Percentiles rank a stretch among this genome's conserved stretches.
Evolutionary conservation across 2,113 vertebrate species (phyloP).

Genomic region (Pelecanoides urinatrix): DNA sequence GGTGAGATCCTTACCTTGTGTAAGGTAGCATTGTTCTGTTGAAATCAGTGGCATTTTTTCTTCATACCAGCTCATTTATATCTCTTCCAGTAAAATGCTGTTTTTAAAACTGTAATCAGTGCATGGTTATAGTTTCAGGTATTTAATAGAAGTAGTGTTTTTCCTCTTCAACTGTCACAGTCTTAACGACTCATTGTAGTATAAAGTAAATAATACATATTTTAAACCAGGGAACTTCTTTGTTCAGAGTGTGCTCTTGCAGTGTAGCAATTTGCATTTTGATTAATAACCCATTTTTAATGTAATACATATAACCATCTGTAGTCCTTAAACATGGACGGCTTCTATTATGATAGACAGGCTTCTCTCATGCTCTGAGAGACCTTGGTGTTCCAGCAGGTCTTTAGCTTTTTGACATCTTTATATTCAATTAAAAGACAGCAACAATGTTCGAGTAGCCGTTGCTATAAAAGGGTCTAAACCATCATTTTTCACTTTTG

Average conservation of each 20-base stretch:
- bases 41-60: background rate
- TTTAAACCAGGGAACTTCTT: slow-evolving; percentile 26
- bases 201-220: slow-evolving; percentile 35
- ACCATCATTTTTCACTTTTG: background rate
- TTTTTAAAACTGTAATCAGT: slow-evolving; percentile 14
- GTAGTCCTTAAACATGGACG: background rate
- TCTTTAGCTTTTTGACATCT: slow-evolving; percentile 35
- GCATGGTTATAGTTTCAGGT: slow-evolving; percentile 31
- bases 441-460: background rate
- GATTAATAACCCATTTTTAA: slow-evolving; percentile 38
- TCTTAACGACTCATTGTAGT: slow-evolving; percentile 29
- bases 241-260: slow-evolving; percentile 16
- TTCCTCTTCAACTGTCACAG: slow-evolving; percentile 45
- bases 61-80: background rate
- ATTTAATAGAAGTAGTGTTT: slow-evolving; percentile 37
- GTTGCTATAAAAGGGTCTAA: background rate
- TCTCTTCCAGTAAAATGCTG: slow-evolving; percentile 49
- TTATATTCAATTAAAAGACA: background rate
- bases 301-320: background rate
- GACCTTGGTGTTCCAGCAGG: background rate
- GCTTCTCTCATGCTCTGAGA: background rate
- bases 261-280: slow-evolving; percentile 54
- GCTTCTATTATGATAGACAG: background rate
- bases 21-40: background rate
- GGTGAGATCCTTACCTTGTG: background rate